These are phyloP conservation scores for Luperina nickerlii DNA, from an alignment of 2,888 invertebrate species.

Conservation along the genomic window DNA sequence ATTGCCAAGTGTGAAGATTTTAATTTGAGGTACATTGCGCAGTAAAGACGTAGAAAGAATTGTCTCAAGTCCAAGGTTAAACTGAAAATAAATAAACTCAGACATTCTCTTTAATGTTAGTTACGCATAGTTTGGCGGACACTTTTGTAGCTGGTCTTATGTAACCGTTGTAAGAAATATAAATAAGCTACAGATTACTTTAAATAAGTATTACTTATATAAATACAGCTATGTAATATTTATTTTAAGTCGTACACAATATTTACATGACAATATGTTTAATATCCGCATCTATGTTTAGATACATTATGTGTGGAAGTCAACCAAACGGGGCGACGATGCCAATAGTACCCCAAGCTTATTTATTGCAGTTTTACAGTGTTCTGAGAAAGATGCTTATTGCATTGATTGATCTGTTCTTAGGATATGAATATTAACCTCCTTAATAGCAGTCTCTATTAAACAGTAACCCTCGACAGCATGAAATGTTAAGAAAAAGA, in stretches of 20 bases:
- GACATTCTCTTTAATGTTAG: constrained; percentile 15
- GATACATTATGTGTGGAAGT: constrained; percentile 11
- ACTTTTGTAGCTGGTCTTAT: background rate
- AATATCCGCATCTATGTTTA: constrained; percentile 33
- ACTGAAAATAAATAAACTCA: constrained; percentile 9
- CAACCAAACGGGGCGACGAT: background rate
- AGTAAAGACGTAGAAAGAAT: constrained; percentile 26
- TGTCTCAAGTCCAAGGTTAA: constrained; percentile 31
- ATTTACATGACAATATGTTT: constrained; percentile 26
- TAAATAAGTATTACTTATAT: constrained; percentile 20
- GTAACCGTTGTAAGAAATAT: constrained; percentile 5
- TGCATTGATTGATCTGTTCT: background rate
- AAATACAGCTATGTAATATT: constrained; percentile 24
- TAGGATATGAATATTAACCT: background rate
- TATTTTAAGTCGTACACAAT: constrained; percentile 31
- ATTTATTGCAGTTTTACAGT: background rate
- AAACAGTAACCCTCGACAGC: background rate
- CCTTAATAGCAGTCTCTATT: no score
- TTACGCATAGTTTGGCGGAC: constrained; percentile 9
- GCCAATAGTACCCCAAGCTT: constrained; percentile 10
- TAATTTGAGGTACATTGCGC: background rate
- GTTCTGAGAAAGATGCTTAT: background rate
- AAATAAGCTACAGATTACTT: constrained; percentile 16
- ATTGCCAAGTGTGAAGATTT: constrained; percentile 27
- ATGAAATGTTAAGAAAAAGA: background rate